phyloP scores from a whole-genome alignment of 2,888 invertebrate species.

The Spisula solida region DNA sequence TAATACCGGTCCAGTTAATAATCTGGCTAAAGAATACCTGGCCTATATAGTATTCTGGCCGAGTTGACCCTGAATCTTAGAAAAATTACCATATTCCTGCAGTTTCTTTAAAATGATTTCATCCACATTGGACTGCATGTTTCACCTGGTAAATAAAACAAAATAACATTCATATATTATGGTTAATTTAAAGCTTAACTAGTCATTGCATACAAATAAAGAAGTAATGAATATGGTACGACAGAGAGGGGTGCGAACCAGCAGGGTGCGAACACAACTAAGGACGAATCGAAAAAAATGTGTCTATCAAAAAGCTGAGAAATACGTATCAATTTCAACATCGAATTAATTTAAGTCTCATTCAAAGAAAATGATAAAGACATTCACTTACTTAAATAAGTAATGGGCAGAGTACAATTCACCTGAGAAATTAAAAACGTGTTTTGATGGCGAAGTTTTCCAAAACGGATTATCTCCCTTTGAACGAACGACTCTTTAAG shows the following conservation, averaged over 20 bases:
- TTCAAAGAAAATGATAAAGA: not conserved
- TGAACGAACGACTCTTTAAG: too few species aligned
- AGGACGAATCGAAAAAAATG: too few species aligned
- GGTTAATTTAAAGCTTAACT: too few species aligned
- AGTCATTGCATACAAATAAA: too few species aligned
- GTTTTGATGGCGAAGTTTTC: not conserved
- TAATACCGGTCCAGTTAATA: too few species aligned
- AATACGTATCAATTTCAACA: too few species aligned
- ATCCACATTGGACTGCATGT: not conserved
- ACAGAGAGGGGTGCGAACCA: not conserved
- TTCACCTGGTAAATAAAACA: conserved; percentile 21
- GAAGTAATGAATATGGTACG: too few species aligned
- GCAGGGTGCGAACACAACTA: not conserved
- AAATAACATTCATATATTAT: not conserved
- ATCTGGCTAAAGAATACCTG: too few species aligned
- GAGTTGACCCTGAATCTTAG: not conserved
- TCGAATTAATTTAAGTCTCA: not conserved
- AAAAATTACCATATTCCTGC: conserved; percentile 66
- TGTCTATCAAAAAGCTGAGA: too few species aligned
- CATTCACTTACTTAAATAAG: too few species aligned
- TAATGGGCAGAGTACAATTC: not conserved
- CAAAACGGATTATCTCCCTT: not conserved
- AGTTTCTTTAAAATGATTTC: conserved; percentile 63
- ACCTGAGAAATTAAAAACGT: not conserved
- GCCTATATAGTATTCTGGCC: too few species aligned